Conservation (phyloP, 1,140 invertebrate species). For the Euura lappo region DNA sequence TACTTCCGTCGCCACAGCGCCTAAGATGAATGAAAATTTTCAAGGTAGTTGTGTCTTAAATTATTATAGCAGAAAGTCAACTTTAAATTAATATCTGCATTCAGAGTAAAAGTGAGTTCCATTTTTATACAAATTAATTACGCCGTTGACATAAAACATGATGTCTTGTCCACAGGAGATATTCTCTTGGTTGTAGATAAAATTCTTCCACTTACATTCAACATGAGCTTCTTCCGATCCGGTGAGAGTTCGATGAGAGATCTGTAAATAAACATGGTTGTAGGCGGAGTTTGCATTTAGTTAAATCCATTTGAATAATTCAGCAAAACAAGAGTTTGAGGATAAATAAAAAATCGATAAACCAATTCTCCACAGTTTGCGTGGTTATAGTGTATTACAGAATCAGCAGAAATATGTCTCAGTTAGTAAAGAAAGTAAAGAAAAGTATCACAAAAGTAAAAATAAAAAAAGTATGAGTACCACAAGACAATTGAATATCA, state of each 20-base stretch:
- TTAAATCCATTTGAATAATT: not conserved
- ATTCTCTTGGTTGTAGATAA: no score
- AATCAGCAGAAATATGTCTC: not conserved
- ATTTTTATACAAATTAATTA: no score
- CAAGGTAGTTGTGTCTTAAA: no score
- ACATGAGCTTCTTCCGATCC: no score
- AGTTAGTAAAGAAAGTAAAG: not conserved
- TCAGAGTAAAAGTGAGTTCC: no score
- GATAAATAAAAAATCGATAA: not conserved
- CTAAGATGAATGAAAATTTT: not conserved
- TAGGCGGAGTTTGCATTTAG: not conserved
- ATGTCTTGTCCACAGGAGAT: no score
- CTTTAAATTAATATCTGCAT: no score
- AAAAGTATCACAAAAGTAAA: not conserved
- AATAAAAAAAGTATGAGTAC: not conserved
- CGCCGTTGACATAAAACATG: no score
- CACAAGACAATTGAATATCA: not conserved
- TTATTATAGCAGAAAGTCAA: no score
- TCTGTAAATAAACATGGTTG: not conserved
- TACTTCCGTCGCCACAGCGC: not conserved
- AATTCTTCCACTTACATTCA: no score
- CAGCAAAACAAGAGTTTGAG: not conserved
- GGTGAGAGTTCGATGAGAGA: no score
- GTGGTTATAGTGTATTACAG: not conserved
- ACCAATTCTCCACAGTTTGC: not conserved